Conservation (phyloP, 2,113 vertebrate species). For the Australoheros scitulus region DNA sequence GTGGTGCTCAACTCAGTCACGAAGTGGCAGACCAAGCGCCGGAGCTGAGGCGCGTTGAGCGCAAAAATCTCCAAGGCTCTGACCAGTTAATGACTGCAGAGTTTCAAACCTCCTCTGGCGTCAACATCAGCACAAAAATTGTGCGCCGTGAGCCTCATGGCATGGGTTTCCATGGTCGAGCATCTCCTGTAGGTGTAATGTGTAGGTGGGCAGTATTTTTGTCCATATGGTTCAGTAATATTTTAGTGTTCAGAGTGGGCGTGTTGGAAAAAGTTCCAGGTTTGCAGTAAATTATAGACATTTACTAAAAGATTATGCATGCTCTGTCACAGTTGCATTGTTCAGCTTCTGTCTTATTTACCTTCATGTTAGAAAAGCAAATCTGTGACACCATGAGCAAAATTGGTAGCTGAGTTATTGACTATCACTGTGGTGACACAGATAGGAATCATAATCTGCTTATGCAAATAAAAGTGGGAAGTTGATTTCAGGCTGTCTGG, state of each 20-base stretch:
- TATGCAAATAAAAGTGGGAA: neutral
- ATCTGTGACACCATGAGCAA: neutral
- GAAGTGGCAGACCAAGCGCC: neutral
- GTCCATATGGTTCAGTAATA: conserved; percentile 6
- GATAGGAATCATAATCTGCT: neutral
- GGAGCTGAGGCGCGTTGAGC: neutral
- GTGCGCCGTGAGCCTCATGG: neutral
- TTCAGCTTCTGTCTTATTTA: neutral
- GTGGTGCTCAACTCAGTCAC: neutral
- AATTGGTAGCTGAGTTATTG: neutral
- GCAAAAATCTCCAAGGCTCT: neutral
- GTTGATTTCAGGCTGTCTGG: neutral
- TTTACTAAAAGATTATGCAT: neutral
- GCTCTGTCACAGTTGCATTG: neutral
- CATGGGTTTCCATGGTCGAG: neutral
- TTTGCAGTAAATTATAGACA: neutral
- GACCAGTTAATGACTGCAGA: neutral
- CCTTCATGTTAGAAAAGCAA: neutral
- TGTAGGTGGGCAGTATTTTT: neutral
- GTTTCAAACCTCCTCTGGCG: neutral
- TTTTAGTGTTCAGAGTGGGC: neutral
- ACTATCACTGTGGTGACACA: neutral
- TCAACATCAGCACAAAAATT: neutral
- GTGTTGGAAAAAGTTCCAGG: neutral
- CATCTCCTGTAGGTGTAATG: conserved; percentile 2